phyloP scores from a whole-genome alignment of 23 tunicate species.

The Halocynthia roretzi region DNA sequence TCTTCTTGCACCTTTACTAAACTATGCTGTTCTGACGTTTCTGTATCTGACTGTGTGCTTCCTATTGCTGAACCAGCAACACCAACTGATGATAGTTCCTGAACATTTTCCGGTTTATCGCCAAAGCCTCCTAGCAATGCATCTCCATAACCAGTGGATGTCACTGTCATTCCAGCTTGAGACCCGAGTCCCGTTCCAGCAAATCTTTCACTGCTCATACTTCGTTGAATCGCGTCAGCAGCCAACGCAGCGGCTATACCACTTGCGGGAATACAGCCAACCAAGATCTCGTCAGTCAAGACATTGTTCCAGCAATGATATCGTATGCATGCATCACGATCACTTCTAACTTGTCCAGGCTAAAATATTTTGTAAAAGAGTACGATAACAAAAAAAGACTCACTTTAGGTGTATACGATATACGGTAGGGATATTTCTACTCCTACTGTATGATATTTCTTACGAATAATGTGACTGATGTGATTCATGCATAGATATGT shows the following conservation, averaged over 20 bases:
- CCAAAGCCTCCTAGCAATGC: conserved; percentile 11
- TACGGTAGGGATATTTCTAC: too few species aligned
- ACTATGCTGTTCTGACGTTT: conserved; percentile 11
- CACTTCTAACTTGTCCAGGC: conserved; percentile 96
- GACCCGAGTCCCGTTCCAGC: not conserved
- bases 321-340: conserved; percentile 79
- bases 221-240: conserved; percentile 2
- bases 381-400: too few species aligned
- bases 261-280: conserved; percentile 73
- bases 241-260: conserved; percentile 35
- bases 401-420: too few species aligned
- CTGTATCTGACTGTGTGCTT: conserved; percentile 13
- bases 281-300: conserved; percentile 68
- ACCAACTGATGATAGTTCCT: not conserved
- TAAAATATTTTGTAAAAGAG: conserved; percentile 9
- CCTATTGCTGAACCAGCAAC: conserved; percentile 6
- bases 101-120: conserved; percentile 1
- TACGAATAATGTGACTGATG: too few species aligned
- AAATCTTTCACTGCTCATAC: not conserved
- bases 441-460: too few species aligned
- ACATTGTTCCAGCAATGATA: conserved; percentile 99
- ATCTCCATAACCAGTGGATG: conserved; percentile 27
- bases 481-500: too few species aligned
- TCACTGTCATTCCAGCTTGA: conserved; percentile 20
- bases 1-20: conserved; percentile 33